Base-by-base conservation (phyloP, 1,140 invertebrate genomes). In the Tetranychus cinnabarinus region DNA sequence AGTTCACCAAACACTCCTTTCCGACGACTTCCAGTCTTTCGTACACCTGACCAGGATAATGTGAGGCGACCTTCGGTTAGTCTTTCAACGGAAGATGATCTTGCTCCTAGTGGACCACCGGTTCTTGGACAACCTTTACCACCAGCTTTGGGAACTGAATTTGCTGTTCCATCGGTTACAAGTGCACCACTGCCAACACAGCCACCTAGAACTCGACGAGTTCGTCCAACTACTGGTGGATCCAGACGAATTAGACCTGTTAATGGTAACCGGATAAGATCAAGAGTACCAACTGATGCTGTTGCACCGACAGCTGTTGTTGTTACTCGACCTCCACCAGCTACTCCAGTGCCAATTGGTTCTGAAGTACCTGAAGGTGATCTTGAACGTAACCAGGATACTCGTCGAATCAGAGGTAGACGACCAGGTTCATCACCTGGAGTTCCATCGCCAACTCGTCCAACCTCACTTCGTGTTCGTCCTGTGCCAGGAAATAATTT, bases 241-340 rank as follows among this genome's bases (percentile, higher is more conserved):
- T 31, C n/a, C 8, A n/a, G 50, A 31, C 50, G 55, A 36, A 56
- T 39, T 2, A 13, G 34, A n/a, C 55, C 55, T 31, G 55, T 23
- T 10, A 56, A 39, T 56, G 15, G 55, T 6, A 37, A 56, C 36
- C 31, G 37, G 3, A 56, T 56, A 33, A 35, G 33, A 15, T 15
- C 33, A 10, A 33, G 55, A 2, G n/a, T 33, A 23, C 50, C 50
- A 52, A 33, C 2, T 33, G n/a, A 52, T 31, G 50, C 23, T n/a
- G 45, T 65, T 31, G 63, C 60, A 54, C 63, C 64, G 5, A 62
- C 62, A 12, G 39, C 63, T 2, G 64, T 63, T 55, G 61, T 62
- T 42, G 60, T 65, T 36, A 63, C 61, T 56, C 57, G 63, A 36
- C 45, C 63, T 6, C 45, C 60, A 48, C 60, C 61, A 61, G 39